Base-by-base conservation (phyloP, 1,140 invertebrate genomes). In the Sycophila sp. region DNA sequence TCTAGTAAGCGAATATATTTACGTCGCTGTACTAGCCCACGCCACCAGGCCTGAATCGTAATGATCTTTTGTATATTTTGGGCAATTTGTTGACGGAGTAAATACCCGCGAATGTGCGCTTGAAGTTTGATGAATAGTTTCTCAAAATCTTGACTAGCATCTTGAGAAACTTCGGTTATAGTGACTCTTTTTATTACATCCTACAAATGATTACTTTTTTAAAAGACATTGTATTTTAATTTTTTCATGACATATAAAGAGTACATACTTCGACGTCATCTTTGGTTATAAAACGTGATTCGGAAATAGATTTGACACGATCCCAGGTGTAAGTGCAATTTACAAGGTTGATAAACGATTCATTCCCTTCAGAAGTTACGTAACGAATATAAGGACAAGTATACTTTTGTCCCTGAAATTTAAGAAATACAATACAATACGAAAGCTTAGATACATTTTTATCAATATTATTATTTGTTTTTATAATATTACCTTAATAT, bases 21-120 rank as follows among this genome's bases (percentile, higher is more conserved):
- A 72, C 81, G 87, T 70, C 86, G 85, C 58, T 89, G 86, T 30
- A 86, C 56, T 8, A 87, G 73, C 45, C 84, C 83, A 69, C 89
- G 87, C 91, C 91, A 94, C 89, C 90, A 92, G 1, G 89, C 83
- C 87, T 94, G 89, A 76, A 93, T 92, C 71, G 82, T 86, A 3
- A 91, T 77, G 34, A 92, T 85, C 76, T 87, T 84, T 13, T 85
- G 74, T 26, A 86, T 74, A 77, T 91, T 89, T 2, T 88, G 79
- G 5, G 78, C 82, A 53, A 91, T 80, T 40, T 75, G 80, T 80
- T 89, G 86, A 45, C 92, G 87, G 0, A 88, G 75, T 26, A 93
- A 77, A 82, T 88, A 92, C 42, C 92, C 92, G 74, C 90, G 86
- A 67, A 88, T 85, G 30, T 83, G 77, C 17, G 91, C 89, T 85